phyloP scores from a whole-genome alignment of 2,113 vertebrate genomes.

The Sprattus sprattus region DNA sequence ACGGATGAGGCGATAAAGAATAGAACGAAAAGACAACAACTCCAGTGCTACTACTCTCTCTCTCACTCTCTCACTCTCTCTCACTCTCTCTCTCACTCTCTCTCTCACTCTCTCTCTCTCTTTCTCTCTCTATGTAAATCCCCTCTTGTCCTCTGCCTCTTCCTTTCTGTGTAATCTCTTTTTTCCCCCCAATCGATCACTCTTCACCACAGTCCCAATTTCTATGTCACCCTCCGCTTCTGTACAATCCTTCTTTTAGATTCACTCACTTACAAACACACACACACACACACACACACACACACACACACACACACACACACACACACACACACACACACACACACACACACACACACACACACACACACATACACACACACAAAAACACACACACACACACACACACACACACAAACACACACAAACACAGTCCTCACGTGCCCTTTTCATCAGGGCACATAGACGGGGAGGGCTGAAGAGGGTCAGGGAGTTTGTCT shows the following conservation, averaged over 20 bases:
- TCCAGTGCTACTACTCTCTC: background rate
- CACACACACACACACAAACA: slow-evolving; percentile 10
- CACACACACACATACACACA: background rate
- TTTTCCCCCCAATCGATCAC: slow-evolving; percentile 16
- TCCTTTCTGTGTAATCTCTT: background rate
- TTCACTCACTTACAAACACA: background rate
- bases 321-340: background rate
- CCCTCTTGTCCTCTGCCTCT: background rate
- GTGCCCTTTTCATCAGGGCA: slow-evolving; percentile 17
- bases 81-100: background rate
- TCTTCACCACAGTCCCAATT: background rate
- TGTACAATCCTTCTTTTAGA: background rate
- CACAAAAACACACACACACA: background rate
- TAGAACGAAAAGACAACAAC: background rate
- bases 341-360: background rate
- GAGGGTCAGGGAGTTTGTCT: slow-evolving; percentile 46
- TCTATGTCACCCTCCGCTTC: background rate
- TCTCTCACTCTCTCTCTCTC: background rate
- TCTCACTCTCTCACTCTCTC: background rate
- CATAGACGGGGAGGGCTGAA: slow-evolving; percentile 23
- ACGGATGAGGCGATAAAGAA: background rate
- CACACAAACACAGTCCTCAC: slow-evolving; percentile 23
- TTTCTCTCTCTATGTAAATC: background rate
- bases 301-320: slow-evolving; percentile 22
- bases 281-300: background rate